These are phyloP conservation scores for Hephaestus fuliginosus DNA, from an alignment of 2,797 vertebrate species.

Conservation along the genomic window DNA sequence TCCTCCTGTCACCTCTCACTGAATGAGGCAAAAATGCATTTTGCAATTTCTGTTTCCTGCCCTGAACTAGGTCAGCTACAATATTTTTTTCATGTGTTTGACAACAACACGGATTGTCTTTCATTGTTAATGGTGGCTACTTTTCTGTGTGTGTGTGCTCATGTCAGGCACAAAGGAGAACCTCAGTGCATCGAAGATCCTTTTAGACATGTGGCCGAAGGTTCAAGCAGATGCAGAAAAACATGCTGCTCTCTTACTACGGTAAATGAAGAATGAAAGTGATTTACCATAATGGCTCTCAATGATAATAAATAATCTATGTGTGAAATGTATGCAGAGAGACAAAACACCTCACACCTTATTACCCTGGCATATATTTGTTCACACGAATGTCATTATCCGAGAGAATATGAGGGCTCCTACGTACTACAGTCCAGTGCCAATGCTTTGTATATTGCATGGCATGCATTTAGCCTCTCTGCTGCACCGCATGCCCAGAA, in stretches of 20 bases:
- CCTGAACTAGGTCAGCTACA: conserved; percentile 45
- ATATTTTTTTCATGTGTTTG: conserved; percentile 45
- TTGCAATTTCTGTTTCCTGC: conserved; percentile 14
- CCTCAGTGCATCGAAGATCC: conserved; percentile 77
- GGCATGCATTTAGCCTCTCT: conserved; percentile 63
- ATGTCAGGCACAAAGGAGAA: conserved; percentile 90
- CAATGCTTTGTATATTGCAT: conserved; percentile 39
- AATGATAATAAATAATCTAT: background rate
- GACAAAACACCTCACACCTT: background rate
- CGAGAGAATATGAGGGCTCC: conserved; percentile 16
- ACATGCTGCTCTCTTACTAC: conserved; percentile 85
- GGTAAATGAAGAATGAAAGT: conserved; percentile 84
- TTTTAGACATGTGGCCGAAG: conserved; percentile 87
- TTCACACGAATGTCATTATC: conserved; percentile 18
- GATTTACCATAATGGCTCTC: background rate
- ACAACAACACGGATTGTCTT: conserved; percentile 54
- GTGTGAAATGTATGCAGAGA: background rate
- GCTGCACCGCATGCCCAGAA: conserved; percentile 71
- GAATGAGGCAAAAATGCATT: conserved; percentile 47
- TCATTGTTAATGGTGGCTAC: conserved; percentile 54
- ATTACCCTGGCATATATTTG: background rate
- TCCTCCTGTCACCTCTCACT: conserved; percentile 24
- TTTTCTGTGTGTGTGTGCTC: conserved; percentile 17
- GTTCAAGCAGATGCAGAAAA: conserved; percentile 87
- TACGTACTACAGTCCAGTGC: conserved; percentile 3